Evolutionary conservation across 1,140 invertebrate genomes (phyloP), one percentile per base, ranked within the genome.

Genomic region (Palaemon carinicauda): DNA sequence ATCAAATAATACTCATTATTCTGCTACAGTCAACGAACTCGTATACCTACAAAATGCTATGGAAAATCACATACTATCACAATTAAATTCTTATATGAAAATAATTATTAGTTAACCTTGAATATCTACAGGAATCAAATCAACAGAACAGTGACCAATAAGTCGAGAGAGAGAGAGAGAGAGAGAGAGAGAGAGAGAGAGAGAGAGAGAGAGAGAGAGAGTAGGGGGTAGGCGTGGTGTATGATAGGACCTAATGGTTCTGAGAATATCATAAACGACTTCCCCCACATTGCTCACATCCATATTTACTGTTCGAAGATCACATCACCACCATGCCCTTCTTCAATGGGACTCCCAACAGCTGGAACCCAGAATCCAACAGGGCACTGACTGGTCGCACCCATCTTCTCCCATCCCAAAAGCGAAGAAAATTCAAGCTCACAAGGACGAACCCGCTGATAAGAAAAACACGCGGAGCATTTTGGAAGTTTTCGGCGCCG

Each of bases 181-280:
- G 24, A n/a, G 50, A 29, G 54, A n/a, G 54, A 21, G 54, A n/a
- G 53, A 65, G 31, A 33, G 41, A 33, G 78, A 41, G 29, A 31
- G 21, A 24, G 52, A 10, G 79, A 56, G 3, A 60, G 54, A 21
- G 54, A 14, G 10, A n/a, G 79, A 21, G n/a, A n/a, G n/a, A n/a
- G n/a, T 54, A 56, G 21, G 54, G 79, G 17, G 54, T 27, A 54
- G 56, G 71, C 71, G 31, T 33, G 73, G 51, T 21, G 24, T 27
- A 50, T 50, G 73, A 81, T 81, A 51, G 80, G 80, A 56, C 65
- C 80, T 81, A 81, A 81, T 81, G 80, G 80, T 71, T 81, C 24
- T 17, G 31, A 33, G 60, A 81, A 33, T 65, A 81, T 81, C 80
- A 81, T 81, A 81, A 81, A 27, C 60, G 80, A 24, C 21, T 21